Evolutionary conservation across 2,888 invertebrate species (phyloP).

Genomic region (Phania funesta): DNA sequence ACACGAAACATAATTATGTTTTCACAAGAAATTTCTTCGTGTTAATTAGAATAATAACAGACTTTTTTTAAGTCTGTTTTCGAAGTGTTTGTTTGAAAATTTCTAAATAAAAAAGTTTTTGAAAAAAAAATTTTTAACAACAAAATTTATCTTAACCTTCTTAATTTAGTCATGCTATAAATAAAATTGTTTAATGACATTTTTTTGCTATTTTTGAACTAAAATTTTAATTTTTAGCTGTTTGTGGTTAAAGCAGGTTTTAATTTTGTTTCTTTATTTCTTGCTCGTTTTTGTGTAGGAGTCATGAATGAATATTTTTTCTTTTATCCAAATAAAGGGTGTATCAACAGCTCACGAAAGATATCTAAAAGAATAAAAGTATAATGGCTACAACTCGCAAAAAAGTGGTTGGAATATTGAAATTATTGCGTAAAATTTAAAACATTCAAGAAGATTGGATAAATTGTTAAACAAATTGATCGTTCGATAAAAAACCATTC

Average conservation of each 20-base stretch:
- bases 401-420: no score
- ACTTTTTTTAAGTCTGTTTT: no score
- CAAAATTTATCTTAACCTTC: not conserved
- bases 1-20: not conserved
- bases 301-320: no score
- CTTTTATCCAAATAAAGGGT: no score
- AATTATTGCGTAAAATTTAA: no score
- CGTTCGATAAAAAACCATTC: no score
- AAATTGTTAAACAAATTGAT: no score
- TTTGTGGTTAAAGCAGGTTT: not conserved
- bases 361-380: no score
- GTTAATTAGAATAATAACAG: conserved; percentile 9
- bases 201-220: not conserved
- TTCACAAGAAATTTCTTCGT: not conserved
- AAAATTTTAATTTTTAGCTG: not conserved
- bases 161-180: not conserved
- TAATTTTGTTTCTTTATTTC: not conserved
- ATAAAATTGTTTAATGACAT: not conserved
- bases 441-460: no score
- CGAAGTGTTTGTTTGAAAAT: not conserved
- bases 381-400: no score
- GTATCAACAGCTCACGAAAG: no score
- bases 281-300: no score
- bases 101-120: not conserved
- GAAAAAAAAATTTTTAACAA: not conserved